These are phyloP conservation scores for Pempheris klunzingeri DNA, from an alignment of 2,797 vertebrate genomes.

Conservation along the genomic window DNA sequence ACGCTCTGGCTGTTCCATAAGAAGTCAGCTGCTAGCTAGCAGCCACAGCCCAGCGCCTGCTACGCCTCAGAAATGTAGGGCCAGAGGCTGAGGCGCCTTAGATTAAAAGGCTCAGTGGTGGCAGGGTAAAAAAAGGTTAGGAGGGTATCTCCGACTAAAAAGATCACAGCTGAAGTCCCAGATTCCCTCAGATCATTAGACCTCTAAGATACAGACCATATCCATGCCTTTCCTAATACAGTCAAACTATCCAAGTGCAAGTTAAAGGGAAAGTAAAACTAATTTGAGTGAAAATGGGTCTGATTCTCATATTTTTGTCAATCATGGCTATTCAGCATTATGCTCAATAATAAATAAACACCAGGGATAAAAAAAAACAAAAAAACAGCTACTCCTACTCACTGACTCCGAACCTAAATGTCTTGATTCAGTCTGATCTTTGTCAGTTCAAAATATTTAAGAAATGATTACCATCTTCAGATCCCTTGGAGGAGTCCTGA, in stretches of 20 bases:
- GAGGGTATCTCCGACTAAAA: slow-evolving; percentile 15
- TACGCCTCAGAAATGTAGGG: slow-evolving; percentile 9
- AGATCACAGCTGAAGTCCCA: slow-evolving; percentile 19
- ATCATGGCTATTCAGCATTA: not conserved
- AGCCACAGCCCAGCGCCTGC: not conserved
- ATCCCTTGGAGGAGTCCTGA: not conserved
- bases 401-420: too few relatives aligned
- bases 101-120: slow-evolving; percentile 37
- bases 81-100: slow-evolving; percentile 8
- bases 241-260: not conserved
- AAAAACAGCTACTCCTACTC: too few relatives aligned
- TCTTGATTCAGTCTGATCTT: not conserved
- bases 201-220: not conserved
- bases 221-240: not conserved
- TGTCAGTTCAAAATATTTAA: not conserved
- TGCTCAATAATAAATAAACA: not conserved
- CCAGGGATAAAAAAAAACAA: not conserved
- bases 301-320: not conserved
- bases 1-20: slow-evolving; percentile 19
- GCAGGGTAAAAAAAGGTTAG: slow-evolving; percentile 9
- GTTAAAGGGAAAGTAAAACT: not conserved
- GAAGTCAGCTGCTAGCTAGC: slow-evolving; percentile 37
- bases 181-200: not conserved
- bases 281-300: not conserved
- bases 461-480: not conserved